Percentiles rank a stretch among this genome's conserved stretches.
Evolutionary conservation across 2,888 invertebrate genomes (phyloP).

Genomic region (Tiphia femorata): DNA sequence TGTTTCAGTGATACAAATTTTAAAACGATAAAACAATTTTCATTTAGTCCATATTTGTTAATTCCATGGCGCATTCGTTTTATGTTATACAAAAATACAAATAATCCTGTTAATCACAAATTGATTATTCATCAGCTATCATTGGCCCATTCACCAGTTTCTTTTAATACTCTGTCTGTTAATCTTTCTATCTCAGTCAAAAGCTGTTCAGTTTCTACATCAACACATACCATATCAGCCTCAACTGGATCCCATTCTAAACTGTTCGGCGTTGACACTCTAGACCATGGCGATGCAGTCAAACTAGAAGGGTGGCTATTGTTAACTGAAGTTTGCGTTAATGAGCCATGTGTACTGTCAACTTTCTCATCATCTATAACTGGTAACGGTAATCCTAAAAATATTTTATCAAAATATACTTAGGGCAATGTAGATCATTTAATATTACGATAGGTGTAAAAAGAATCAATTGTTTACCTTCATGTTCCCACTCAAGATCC

Average conservation of each 20-base stretch:
- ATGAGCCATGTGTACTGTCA: conserved; percentile 44
- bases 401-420: not conserved
- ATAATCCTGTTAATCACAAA: conserved; percentile 39
- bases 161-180: conserved; percentile 76
- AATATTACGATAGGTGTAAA: too few relatives aligned
- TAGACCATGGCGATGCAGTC: conserved; percentile 71
- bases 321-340: conserved; percentile 50
- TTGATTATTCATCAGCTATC: conserved; percentile 55
- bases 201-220: conserved; percentile 76
- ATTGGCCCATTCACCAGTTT: conserved; percentile 73
- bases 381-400: conserved; percentile 52
- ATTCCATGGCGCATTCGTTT: conserved; percentile 21
- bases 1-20: conserved; percentile 36
- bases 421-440: too few relatives aligned
- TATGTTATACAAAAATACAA: conserved; percentile 62
- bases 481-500: conserved; percentile 81
- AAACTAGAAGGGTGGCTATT: conserved; percentile 61
- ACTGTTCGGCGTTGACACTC: conserved; percentile 77
- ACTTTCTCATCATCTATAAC: conserved; percentile 36
- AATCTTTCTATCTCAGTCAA: conserved; percentile 78
- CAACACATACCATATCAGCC: conserved; percentile 71
- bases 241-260: conserved; percentile 79
- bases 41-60: conserved; percentile 15
- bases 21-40: conserved; percentile 27
- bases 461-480: too few relatives aligned